These are phyloP conservation scores for Neotoxoptera formosana DNA, from an alignment of 1,140 invertebrate genomes.

Conservation along the genomic window DNA sequence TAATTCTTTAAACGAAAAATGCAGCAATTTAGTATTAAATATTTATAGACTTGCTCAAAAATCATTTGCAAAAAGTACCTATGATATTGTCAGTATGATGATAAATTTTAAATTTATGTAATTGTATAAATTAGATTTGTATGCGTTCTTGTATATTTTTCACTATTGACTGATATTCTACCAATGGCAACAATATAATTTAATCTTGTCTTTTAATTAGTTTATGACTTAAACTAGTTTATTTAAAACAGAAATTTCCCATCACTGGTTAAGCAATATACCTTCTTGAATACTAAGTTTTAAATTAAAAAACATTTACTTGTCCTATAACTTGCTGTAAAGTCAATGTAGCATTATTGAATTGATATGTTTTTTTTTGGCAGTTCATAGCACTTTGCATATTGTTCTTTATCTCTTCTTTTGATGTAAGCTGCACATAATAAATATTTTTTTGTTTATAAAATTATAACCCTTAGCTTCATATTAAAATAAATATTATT, in stretches of 20 bases:
- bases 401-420: conserved; percentile 48
- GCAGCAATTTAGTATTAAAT: too few species aligned
- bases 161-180: too few species aligned
- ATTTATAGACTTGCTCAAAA: too few species aligned
- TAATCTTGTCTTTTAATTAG: too few species aligned
- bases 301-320: neutral
- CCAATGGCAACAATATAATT: too few species aligned
- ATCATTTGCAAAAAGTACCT: neutral
- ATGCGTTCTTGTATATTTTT: too few species aligned
- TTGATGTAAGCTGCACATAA: conserved; percentile 40
- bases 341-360: conserved; percentile 45
- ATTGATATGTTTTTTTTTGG: conserved; percentile 49
- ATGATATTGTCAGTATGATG: neutral
- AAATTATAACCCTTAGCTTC: neutral
- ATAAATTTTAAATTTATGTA: neutral
- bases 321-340: conserved; percentile 54
- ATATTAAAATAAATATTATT: neutral
- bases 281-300: neutral
- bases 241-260: neutral
- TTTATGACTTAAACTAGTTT: neutral
- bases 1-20: neutral
- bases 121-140: neutral
- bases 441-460: neutral
- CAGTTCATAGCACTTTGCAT: conserved; percentile 50
- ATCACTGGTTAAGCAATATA: neutral